Conservation (phyloP, 2,113 vertebrate species). For the Esox niger region DNA sequence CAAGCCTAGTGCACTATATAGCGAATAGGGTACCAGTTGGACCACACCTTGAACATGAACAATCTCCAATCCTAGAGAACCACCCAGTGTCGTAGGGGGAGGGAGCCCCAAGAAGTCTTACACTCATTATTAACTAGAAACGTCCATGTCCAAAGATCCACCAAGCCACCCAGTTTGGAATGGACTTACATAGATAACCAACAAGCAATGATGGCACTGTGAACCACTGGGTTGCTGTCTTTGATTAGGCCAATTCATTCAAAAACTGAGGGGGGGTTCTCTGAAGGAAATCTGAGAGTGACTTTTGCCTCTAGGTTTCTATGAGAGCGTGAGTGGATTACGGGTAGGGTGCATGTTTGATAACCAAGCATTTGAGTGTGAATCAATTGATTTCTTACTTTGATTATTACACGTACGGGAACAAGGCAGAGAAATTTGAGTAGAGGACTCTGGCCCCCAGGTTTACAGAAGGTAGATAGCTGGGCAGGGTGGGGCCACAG, state of each 20-base stretch:
- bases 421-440: constrained; percentile 27
- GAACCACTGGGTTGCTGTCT: too few species aligned
- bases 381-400: constrained; percentile 3
- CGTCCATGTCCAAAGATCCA: not conserved
- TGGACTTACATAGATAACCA: too few species aligned
- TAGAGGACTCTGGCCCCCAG: constrained; percentile 4
- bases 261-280: too few species aligned
- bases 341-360: too few species aligned
- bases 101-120: not conserved
- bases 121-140: not conserved
- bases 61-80: constrained; percentile 9
- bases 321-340: too few species aligned
- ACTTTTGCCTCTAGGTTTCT: too few species aligned
- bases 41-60: constrained; percentile 16
- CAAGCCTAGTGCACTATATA: too few species aligned
- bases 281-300: too few species aligned
- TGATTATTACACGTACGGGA: constrained; percentile 23
- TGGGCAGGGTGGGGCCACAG: not conserved
- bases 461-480: constrained; percentile 30
- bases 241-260: too few species aligned
- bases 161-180: too few species aligned
- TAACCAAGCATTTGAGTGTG: not conserved
- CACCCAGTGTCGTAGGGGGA: not conserved
- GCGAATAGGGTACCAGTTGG: too few species aligned
- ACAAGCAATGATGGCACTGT: not conserved